Conservation (phyloP, 2,113 vertebrate genomes). For the Podocnemis expansa region DNA sequence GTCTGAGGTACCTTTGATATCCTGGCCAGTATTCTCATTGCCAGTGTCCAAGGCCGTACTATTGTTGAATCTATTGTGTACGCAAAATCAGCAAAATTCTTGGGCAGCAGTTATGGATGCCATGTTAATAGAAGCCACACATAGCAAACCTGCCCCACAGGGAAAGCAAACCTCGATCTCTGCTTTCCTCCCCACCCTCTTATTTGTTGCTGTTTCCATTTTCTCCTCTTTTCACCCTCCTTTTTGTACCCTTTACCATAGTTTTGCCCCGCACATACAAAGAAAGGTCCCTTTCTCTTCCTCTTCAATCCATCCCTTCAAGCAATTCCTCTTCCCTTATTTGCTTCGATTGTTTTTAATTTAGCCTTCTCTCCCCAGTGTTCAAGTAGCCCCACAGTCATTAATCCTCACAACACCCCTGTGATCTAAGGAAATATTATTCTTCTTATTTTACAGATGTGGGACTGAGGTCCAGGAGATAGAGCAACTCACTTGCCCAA, state of each 20-base stretch:
- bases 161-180: background rate
- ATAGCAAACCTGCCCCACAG: background rate
- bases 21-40: rapidly evolving
- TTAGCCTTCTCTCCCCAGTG: conserved; percentile 4
- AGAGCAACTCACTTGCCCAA: background rate
- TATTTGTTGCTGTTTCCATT: background rate
- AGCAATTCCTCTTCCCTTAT: background rate
- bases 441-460: conserved; percentile 31
- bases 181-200: background rate
- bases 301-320: background rate
- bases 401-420: background rate
- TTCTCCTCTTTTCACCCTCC: background rate
- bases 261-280: background rate
- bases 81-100: background rate
- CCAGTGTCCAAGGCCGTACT: background rate
- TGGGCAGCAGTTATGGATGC: background rate
- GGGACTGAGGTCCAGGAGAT: background rate
- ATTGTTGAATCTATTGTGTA: background rate
- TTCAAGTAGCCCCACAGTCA: conserved; percentile 6
- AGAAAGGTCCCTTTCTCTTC: background rate
- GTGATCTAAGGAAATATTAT: conserved; percentile 30
- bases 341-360: background rate
- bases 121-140: rapidly evolving
- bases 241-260: background rate
- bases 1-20: background rate